Conservation (phyloP, 2,113 vertebrate species). For the Orientallactaga bullata region DNA sequence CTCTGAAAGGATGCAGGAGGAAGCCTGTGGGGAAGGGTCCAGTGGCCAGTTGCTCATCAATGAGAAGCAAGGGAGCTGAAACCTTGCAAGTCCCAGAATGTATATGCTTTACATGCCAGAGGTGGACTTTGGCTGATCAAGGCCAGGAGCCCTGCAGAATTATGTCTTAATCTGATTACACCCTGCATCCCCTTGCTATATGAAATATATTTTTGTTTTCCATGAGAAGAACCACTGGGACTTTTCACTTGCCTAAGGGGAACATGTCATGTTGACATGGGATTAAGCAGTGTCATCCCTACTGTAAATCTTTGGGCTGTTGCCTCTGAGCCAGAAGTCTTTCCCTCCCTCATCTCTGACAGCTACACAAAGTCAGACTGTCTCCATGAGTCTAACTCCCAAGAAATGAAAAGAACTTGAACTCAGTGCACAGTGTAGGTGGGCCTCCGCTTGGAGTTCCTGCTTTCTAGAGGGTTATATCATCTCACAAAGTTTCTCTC, state of each 20-base stretch:
- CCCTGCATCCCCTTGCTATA: neutral
- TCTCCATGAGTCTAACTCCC: neutral
- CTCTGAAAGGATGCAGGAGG: accelerated
- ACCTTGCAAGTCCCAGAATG: neutral
- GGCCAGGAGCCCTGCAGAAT: neutral
- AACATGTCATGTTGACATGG: neutral
- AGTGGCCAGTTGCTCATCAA: accelerated
- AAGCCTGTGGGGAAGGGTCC: neutral
- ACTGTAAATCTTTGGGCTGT: neutral
- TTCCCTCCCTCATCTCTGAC: neutral
- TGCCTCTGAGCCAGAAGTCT: neutral
- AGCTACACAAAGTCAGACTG: neutral
- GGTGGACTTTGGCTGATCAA: neutral
- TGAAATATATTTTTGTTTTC: neutral
- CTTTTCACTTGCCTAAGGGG: neutral
- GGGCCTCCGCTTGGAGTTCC: no score
- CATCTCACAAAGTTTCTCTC: neutral
- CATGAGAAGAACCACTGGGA: neutral
- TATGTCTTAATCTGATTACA: neutral
- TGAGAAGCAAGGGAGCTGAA: neutral
- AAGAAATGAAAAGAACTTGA: neutral
- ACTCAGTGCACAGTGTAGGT: neutral
- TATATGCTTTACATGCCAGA: accelerated
- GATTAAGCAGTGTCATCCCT: neutral
- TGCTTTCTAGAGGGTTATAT: neutral